Percentiles rank a stretch among this genome's conserved stretches.
phyloP scores from a whole-genome alignment of 1,140 invertebrate species.

The Lepeophtheirus salmonis region DNA sequence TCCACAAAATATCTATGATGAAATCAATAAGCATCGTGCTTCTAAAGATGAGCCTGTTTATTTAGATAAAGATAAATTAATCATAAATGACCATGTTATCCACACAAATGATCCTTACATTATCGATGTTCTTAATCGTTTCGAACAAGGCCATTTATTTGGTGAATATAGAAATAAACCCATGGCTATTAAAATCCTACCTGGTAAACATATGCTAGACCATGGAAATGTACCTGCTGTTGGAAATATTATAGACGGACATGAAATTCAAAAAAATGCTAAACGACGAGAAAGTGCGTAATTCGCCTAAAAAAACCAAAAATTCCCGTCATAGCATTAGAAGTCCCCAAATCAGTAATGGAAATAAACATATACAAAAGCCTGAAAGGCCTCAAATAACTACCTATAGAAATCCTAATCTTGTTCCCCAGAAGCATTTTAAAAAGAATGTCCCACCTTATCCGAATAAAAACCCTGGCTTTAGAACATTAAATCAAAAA shows the following conservation, averaged over 20 bases:
- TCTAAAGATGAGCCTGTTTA: background rate
- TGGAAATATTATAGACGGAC: background rate
- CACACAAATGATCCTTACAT: conserved; percentile 7
- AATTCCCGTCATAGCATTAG: no score
- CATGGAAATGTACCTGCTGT: background rate
- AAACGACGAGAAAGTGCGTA: background rate
- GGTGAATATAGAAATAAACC: conserved; percentile 5
- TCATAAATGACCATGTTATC: conserved; percentile 11
- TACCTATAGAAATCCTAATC: background rate
- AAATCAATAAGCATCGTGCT: background rate
- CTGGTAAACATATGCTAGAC: conserved; percentile 2
- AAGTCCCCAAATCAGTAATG: no score
- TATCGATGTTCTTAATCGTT: conserved; percentile 12
- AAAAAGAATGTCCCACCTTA: background rate
- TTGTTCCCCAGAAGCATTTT: background rate
- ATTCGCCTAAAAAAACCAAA: background rate
- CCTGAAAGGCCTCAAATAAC: background rate
- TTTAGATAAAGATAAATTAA: background rate
- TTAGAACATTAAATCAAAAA: background rate
- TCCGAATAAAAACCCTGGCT: no score
- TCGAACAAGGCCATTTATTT: conserved; percentile 15
- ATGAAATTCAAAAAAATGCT: background rate
- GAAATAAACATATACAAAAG: background rate
- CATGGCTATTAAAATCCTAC: conserved; percentile 14
- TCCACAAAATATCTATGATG: background rate